Base-by-base conservation (phyloP, 2,797 vertebrate genomes). In the Taeniopygia guttata region DNA sequence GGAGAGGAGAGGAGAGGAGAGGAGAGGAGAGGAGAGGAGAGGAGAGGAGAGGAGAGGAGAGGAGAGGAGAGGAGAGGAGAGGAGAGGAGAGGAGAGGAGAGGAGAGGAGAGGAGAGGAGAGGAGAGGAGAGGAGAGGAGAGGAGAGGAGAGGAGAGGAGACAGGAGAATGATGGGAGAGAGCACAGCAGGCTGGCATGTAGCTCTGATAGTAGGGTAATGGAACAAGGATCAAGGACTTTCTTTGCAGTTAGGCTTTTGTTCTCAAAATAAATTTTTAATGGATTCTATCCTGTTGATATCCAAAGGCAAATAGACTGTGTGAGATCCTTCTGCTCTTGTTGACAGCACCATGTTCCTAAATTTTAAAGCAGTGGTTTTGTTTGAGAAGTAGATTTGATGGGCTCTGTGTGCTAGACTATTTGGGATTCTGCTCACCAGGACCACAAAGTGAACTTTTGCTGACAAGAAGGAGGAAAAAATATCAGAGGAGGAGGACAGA, bases 191-290 rank as follows among this genome's bases (percentile, higher is more conserved):
- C 40, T 84, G 85, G 17, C 1, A 4, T 38, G 9, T 27, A 13
- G 25, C 45, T 72, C 32, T n/a, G 30, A 16, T 40, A 29, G 42
- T 11, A 70, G 20, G 13, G 5, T 22, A 64, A 63, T 18, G 19
- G n/a, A 59, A 48, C 8, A 69, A 69, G 56, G 10, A 55, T 21
- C 27, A 40, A 30, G n/a, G n/a, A 32, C 43, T 81, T 87, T 56
- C 36, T 64, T 72, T 72, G 64, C 10, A 7, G 0, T 77, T 74
- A 67, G 43, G 11, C 32, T 77, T 91, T 45, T 64, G 38, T 87
- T 92, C 60, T 42, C 32, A 74, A 85, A 49, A 87, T 49, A 17
- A 45, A 36, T 72, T 93, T 96, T 78, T 74, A 86, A 77, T 86
- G 48, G 30, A n/a, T 73, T 32, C 5, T 40, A 76, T 73, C 69